Evolutionary conservation across 2,113 vertebrate genomes (phyloP), one percentile per base, ranked within the genome.

Genomic region (Sialia sialis): DNA sequence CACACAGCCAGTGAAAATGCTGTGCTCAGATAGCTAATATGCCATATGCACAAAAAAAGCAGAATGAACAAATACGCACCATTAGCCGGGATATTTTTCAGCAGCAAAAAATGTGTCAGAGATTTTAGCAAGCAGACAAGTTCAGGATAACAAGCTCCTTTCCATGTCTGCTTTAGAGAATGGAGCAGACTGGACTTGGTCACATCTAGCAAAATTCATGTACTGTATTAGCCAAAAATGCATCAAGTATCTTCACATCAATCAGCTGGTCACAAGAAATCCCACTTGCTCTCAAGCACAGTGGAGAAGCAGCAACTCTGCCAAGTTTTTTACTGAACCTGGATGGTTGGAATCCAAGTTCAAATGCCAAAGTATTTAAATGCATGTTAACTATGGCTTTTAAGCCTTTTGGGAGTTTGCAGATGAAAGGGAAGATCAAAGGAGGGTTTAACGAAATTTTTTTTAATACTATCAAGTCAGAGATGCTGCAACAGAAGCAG

Each of bases 401-500:
- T 91, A 84, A 56, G 49, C 36, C 26, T 29, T 68, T 89, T 85
- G 82, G 49, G 73, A 91, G 55, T 69, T 84, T 96, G 78, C 95
- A 97, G 95, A 86, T 97, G 95, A 93, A 84, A 94, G 64, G 83
- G 26, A 73, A 95, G 60, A 93, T 87, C 84, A 94, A 93, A 96
- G 38, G 30, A 86, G 10, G 1, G 10, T 39, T 62, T 14, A 10
- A 7, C 6, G n/a, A 9, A 3, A 1, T 3, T 89, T 58, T 79
- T 84, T 36, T 43, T 43, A 51, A 43, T 90, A 92, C 66, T 84
- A 78, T 79, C 25, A 59, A 96, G 78, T 93, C 75, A 85, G 85
- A 90, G 43, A 76, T 96, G 77, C 74, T 94, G 76, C 85, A 81
- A 68, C 16, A 17, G 80, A 94, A 64, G 52, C 29, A 94, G 83